phyloP scores from a whole-genome alignment of 2,888 invertebrate species.

The Xestoiulus laeticollis region DNA sequence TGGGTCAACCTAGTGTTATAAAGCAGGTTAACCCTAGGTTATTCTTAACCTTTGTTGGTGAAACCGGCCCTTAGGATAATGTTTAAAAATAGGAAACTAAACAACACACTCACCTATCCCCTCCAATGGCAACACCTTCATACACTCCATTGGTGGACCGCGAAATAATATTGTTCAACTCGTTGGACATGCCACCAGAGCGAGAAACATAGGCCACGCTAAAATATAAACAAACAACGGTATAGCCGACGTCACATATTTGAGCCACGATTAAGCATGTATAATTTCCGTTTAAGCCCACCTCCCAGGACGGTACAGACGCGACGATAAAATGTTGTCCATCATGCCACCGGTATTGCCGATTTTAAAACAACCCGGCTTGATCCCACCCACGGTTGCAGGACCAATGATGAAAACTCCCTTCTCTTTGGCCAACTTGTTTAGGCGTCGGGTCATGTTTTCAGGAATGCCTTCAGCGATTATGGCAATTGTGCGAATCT shows the following conservation, averaged over 20 bases:
- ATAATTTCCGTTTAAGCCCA: slow-evolving; percentile 56
- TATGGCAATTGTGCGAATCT: slow-evolving; percentile 95
- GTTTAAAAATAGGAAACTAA: no score
- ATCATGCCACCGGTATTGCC: slow-evolving; percentile 99
- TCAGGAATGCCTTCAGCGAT: slow-evolving; percentile 99
- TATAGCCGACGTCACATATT: neutral
- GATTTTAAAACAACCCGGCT: slow-evolving; percentile 99
- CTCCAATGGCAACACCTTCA: slow-evolving; percentile 98
- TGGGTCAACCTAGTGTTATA: no score
- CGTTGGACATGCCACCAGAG: slow-evolving; percentile 99
- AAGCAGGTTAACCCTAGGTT: no score
- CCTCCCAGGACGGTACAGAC: slow-evolving; percentile 91
- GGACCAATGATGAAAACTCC: slow-evolving; percentile 91
- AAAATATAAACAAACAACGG: slow-evolving; percentile 34
- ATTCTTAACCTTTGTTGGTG: no score
- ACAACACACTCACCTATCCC: slow-evolving; percentile 72
- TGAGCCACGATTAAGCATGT: neutral
- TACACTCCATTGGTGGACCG: slow-evolving; percentile 96
- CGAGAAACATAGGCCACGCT: slow-evolving; percentile 98
- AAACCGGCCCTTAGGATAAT: slow-evolving; percentile 11
- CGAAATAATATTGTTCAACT: slow-evolving; percentile 96
- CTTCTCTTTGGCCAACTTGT: slow-evolving; percentile 82
- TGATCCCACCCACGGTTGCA: slow-evolving; percentile 96
- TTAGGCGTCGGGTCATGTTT: slow-evolving; percentile 95
- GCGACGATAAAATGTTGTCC: slow-evolving; percentile 97